These are phyloP conservation scores for Agrilus cyanescens DNA, from an alignment of 2,888 invertebrate genomes.

Conservation along the genomic window DNA sequence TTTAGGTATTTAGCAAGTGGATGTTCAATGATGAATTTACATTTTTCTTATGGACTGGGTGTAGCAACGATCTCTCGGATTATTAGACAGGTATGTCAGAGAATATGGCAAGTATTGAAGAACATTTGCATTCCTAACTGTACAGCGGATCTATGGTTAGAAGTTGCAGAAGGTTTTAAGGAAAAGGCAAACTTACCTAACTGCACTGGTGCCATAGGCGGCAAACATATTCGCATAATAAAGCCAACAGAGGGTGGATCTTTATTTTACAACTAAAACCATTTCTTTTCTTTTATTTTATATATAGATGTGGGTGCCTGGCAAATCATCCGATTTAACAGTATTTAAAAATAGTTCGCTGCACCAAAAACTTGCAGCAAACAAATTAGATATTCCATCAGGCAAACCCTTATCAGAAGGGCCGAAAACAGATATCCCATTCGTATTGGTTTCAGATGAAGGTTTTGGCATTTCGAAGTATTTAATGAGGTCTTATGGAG, in stretches of 20 bases:
- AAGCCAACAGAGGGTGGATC: conserved; percentile 14
- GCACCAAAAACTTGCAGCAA: conserved; percentile 14
- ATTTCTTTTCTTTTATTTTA: conserved; percentile 16
- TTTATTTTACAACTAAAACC: conserved; percentile 15
- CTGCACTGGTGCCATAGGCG: conserved; percentile 16
- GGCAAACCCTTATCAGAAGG: conserved; percentile 1
- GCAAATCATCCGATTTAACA: conserved; percentile 14
- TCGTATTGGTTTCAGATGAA: conserved; percentile 20
- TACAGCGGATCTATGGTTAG: conserved; percentile 9
- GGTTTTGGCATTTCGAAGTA: conserved; percentile 19
- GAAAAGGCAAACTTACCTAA: conserved; percentile 16
- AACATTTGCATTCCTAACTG: neutral
- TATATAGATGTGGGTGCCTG: conserved; percentile 19
- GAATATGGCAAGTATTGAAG: no score
- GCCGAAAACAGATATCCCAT: conserved; percentile 5
- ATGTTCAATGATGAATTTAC: no score
- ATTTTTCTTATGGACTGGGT: no score
- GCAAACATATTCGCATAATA: conserved; percentile 15
- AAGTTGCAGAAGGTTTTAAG: conserved; percentile 15
- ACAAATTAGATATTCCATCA: conserved; percentile 14
- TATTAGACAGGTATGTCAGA: no score
- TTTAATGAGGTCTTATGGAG: conserved; percentile 18
- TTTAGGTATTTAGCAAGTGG: no score
- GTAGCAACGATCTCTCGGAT: no score
- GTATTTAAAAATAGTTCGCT: conserved; percentile 13